A percentile compares a stretch with the other conserved stretches of the same genome.
These are phyloP conservation scores for Pygoscelis adeliae DNA, from an alignment of 2,113 vertebrate genomes.

Conservation along the genomic window DNA sequence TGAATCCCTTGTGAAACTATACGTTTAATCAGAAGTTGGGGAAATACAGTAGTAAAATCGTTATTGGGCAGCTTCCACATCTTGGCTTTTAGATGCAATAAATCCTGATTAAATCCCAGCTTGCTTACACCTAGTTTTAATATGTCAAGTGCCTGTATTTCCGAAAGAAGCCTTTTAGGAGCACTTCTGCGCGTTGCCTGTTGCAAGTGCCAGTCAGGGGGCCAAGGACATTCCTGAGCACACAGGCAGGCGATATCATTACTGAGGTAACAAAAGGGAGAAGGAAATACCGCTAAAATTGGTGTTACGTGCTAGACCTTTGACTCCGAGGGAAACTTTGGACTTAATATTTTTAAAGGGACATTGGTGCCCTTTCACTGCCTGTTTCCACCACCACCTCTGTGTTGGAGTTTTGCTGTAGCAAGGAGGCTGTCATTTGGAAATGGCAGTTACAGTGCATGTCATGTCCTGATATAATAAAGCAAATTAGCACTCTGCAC, in stretches of 20 bases:
- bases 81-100: neutral
- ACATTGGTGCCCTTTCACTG: neutral
- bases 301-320: neutral
- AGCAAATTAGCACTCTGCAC: neutral
- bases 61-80: neutral
- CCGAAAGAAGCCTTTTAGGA: neutral
- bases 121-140: neutral
- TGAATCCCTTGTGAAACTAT: constrained; percentile 14
- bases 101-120: neutral
- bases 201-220: neutral
- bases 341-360: neutral
- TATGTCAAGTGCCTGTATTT: constrained; percentile 2
- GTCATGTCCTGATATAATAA: neutral
- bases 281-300: neutral
- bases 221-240: neutral
- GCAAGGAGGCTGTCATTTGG: neutral
- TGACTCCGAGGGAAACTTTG: neutral
- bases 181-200: neutral
- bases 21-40: constrained; percentile 25
- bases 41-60: neutral
- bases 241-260: neutral
- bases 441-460: rapidly evolving
- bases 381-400: neutral
- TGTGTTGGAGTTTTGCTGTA: neutral
- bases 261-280: neutral